Evolutionary conservation across 2,888 invertebrate genomes (phyloP).

Genomic region (Drosophila siamana): DNA sequence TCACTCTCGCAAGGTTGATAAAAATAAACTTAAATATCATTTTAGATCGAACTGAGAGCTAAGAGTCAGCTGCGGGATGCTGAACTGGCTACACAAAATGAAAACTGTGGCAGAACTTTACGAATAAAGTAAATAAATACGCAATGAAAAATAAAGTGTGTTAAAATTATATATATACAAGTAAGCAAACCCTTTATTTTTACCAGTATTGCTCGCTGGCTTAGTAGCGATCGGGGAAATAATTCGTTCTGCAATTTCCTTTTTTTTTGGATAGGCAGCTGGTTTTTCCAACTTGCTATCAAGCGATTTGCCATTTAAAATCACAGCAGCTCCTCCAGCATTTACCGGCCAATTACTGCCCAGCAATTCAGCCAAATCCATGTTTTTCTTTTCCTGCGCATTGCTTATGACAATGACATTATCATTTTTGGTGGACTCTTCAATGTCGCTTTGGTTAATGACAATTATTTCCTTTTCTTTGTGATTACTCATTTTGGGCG

Average conservation of each 20-base stretch:
- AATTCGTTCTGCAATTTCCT: constrained; percentile 35
- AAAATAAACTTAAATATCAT: constrained; percentile 19
- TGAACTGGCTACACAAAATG: not conserved
- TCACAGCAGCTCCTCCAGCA: constrained; percentile 82
- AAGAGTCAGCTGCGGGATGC: not conserved
- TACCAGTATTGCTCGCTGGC: constrained; percentile 30
- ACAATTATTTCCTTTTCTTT: constrained; percentile 82
- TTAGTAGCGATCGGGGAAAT: constrained; percentile 9
- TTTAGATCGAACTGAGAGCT: not conserved
- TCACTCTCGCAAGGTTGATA: constrained; percentile 11
- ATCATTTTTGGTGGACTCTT: constrained; percentile 80
- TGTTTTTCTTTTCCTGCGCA: constrained; percentile 66
- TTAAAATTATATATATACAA: not conserved
- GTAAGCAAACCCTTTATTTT: constrained; percentile 1
- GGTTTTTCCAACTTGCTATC: constrained; percentile 39
- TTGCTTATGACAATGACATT: constrained; percentile 81
- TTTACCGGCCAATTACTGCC: constrained; percentile 83
- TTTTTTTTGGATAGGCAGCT: not conserved
- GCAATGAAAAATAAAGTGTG: not conserved
- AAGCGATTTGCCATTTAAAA: constrained; percentile 44
- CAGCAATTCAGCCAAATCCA: constrained; percentile 82
- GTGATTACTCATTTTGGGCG: constrained; percentile 58
- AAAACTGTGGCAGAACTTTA: not conserved
- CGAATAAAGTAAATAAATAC: not conserved
- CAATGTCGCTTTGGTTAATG: constrained; percentile 81